These are phyloP conservation scores for Microplitis deprimator DNA, from an alignment of 2,888 invertebrate genomes.

Conservation along the genomic window DNA sequence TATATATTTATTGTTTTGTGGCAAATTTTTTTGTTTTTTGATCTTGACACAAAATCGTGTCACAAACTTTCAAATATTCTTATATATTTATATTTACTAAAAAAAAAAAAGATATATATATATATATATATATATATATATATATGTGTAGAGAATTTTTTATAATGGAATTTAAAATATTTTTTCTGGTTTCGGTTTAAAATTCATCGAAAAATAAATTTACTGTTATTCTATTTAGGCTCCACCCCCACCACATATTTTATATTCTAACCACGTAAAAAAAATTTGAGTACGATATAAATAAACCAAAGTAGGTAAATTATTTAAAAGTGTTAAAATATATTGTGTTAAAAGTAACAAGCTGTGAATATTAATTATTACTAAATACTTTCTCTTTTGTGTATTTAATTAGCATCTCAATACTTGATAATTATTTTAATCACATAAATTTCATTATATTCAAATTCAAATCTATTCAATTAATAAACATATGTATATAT, in stretches of 20 bases:
- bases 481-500: background rate
- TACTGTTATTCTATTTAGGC: too few species aligned
- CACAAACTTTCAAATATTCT: background rate
- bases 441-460: background rate
- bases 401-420: background rate
- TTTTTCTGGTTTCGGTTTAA: background rate
- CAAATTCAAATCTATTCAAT: background rate
- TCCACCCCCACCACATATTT: too few species aligned
- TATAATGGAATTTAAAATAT: background rate
- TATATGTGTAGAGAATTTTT: too few species aligned
- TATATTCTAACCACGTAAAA: too few species aligned
- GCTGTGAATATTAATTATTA: background rate
- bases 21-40: background rate
- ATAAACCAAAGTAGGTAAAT: too few species aligned
- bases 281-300: background rate
- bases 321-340: too few species aligned
- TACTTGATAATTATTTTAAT: background rate
- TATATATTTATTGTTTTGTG: background rate
- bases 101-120: too few species aligned
- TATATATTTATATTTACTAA: background rate
- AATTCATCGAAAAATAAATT: too few species aligned
- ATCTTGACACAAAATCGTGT: constrained; percentile 6
- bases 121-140: too few species aligned
- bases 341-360: background rate
- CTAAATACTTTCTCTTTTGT: background rate